Conservation (phyloP, 1,140 invertebrate species). For the Zaprionus davidi region DNA sequence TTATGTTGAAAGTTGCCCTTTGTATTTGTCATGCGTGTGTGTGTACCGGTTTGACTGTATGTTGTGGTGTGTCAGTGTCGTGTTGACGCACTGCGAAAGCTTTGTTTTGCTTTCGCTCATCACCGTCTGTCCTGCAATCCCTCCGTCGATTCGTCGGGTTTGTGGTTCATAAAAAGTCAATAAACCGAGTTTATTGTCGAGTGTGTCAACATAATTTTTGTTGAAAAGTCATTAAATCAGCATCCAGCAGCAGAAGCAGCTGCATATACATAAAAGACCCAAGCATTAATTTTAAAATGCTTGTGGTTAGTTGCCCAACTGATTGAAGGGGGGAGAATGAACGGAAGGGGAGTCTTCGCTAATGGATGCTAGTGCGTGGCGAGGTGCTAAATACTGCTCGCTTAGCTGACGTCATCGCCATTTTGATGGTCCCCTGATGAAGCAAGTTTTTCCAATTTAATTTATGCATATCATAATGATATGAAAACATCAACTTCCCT, state of each 20-base stretch:
- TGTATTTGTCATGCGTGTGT: slow-evolving; percentile 5
- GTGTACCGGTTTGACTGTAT: slow-evolving; percentile 22
- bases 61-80: slow-evolving; percentile 46
- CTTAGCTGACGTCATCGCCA: slow-evolving; percentile 18
- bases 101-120: slow-evolving; percentile 64
- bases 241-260: slow-evolving; percentile 7
- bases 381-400: slow-evolving; percentile 17
- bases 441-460: slow-evolving; percentile 11
- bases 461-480: slow-evolving; percentile 12
- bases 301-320: not conserved
- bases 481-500: slow-evolving; percentile 2
- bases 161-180: slow-evolving; percentile 81
- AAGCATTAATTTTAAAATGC: slow-evolving; percentile 23
- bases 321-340: not conserved
- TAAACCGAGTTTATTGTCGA: slow-evolving; percentile 73
- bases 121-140: not conserved
- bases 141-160: slow-evolving; percentile 26
- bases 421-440: slow-evolving; percentile 5
- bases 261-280: slow-evolving; percentile 11
- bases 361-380: slow-evolving; percentile 19
- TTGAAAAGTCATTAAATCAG: slow-evolving; percentile 77
- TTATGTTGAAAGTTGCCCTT: slow-evolving; percentile 70
- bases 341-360: not conserved
- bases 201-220: slow-evolving; percentile 72
- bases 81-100: slow-evolving; percentile 42